A percentile compares a stretch with the other conserved stretches of the same genome.
phyloP scores from a whole-genome alignment of 1,140 invertebrate species.

The Aphidius gifuensis region DNA sequence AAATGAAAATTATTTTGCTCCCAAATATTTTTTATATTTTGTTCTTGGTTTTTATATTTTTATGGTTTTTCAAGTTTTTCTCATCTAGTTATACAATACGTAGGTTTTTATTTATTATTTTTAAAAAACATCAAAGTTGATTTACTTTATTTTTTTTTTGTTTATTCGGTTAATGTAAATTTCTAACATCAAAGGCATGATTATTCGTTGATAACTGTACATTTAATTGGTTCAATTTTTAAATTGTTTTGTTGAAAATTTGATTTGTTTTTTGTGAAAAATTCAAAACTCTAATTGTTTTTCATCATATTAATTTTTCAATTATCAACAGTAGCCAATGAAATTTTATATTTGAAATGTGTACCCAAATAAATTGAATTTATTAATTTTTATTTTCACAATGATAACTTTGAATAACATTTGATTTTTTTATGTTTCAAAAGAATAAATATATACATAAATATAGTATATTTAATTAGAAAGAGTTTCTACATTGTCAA shows the following conservation, averaged over 20 bases:
- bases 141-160: neutral
- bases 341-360: too few relatives aligned
- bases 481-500: neutral
- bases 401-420: too few relatives aligned
- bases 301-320: too few relatives aligned
- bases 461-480: neutral
- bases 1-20: constrained; percentile 1
- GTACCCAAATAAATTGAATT: too few relatives aligned
- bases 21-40: constrained; percentile 3
- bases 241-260: neutral
- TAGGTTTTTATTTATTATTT: too few relatives aligned
- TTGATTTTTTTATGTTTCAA: too few relatives aligned
- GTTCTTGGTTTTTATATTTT: neutral
- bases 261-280: constrained; percentile 1
- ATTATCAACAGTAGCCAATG: too few relatives aligned
- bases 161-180: constrained; percentile 4
- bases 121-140: too few relatives aligned
- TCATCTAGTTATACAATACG: neutral
- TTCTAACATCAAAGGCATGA: constrained; percentile 27
- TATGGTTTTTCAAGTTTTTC: constrained; percentile 1
- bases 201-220: constrained; percentile 25
- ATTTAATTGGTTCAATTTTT: neutral
- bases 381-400: too few relatives aligned
- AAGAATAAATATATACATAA: too few relatives aligned
- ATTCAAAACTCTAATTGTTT: neutral